phyloP scores from a whole-genome alignment of 2,797 vertebrate genomes.

The Coregonus ussuriensis region DNA sequence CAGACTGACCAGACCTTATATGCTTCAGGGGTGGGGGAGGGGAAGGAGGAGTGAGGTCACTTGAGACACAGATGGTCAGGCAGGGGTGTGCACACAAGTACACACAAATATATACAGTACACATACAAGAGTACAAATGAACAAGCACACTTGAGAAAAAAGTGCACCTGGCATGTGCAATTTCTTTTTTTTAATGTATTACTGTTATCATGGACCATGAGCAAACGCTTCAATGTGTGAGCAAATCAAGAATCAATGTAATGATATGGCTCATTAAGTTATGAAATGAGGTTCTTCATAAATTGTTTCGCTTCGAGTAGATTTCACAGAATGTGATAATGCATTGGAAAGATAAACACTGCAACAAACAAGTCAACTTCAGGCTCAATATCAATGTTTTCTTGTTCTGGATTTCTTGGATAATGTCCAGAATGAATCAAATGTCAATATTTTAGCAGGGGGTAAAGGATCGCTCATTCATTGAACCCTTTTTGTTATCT shows the following conservation, averaged over 20 bases:
- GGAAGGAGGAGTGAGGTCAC: conserved; percentile 39
- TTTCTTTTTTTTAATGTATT: conserved; percentile 32
- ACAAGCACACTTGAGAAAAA: conserved; percentile 15
- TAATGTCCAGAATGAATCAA: conserved; percentile 10
- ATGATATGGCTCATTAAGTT: conserved; percentile 78
- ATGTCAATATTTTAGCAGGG: conserved; percentile 22
- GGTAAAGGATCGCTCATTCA: conserved; percentile 34
- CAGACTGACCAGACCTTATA: conserved; percentile 60
- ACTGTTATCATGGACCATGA: conserved; percentile 63
- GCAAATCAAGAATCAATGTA: conserved; percentile 79
- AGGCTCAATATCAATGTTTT: conserved; percentile 37
- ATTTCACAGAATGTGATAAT: conserved; percentile 69
- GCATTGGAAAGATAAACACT: conserved; percentile 69
- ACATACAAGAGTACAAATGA: conserved; percentile 37
- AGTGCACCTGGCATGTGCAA: conserved; percentile 35
- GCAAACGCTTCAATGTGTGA: conserved; percentile 70
- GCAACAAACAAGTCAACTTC: conserved; percentile 62
- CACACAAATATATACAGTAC: conserved; percentile 21
- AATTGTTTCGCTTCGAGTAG: conserved; percentile 74
- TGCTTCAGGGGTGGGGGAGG: conserved; percentile 61
- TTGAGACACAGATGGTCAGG: conserved; percentile 25
- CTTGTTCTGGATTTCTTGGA: conserved; percentile 27
- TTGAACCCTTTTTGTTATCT: conserved; percentile 13
- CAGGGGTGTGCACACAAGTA: conserved; percentile 38
- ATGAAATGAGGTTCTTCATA: conserved; percentile 76